phyloP scores from a whole-genome alignment of 2,888 invertebrate species.

The Orthonychiurus folsomi region DNA sequence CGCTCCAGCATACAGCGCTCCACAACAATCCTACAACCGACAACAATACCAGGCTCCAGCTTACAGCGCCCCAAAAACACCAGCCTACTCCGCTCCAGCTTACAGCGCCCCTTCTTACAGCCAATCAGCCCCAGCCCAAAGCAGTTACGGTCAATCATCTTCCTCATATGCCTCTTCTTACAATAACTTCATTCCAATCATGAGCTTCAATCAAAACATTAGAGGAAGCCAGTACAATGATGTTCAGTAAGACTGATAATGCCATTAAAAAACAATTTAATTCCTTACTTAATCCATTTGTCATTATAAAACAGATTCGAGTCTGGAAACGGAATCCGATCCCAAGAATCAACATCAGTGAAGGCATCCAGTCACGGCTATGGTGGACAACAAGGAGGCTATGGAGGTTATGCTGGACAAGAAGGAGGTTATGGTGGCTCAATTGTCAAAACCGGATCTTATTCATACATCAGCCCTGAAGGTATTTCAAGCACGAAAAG shows the following conservation, averaged over 20 bases:
- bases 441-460: constrained; percentile 9
- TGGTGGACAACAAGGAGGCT: too few relatives aligned
- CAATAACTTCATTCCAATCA: constrained; percentile 19
- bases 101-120: not conserved
- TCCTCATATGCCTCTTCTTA: constrained; percentile 13
- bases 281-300: not conserved
- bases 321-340: constrained; percentile 17
- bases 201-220: constrained; percentile 19
- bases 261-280: constrained; percentile 6
- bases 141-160: not conserved
- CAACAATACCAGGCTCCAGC: constrained; percentile 6
- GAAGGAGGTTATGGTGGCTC: not conserved
- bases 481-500: too few relatives aligned
- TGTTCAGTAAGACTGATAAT: not conserved
- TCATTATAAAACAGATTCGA: constrained; percentile 6
- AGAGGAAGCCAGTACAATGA: constrained; percentile 15
- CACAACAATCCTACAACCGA: not conserved
- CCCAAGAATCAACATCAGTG: constrained; percentile 10
- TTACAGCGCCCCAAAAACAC: not conserved
- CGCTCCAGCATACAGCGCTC: not conserved
- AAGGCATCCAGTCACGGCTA: not conserved
- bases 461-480: constrained; percentile 10
- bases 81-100: constrained; percentile 4
- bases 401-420: not conserved
- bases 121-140: not conserved